Base-by-base conservation (phyloP, 2,113 vertebrate species). In the Anhinga anhinga region DNA sequence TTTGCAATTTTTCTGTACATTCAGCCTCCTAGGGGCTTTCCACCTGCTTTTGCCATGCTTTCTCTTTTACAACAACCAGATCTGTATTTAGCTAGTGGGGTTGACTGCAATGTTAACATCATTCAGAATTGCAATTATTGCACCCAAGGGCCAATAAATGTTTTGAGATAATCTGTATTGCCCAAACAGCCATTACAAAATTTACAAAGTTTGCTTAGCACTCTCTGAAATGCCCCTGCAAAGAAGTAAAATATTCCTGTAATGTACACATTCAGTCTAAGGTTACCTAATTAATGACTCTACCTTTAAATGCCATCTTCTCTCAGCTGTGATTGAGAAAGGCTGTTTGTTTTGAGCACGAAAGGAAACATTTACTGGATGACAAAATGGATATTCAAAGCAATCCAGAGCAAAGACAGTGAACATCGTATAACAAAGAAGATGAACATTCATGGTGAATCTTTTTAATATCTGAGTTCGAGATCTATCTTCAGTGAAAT, bases 341-440 rank as follows among this genome's bases (percentile, higher is more conserved):
- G 44, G 8, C 18, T 82, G 76, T 86, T 92, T 93, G 92, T 91
- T 95, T 93, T 89, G 77, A 91, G 49, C 65, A 80, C 73, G 82
- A 93, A 95, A 91, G 59, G 50, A 86, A 95, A 86, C 47, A 82
- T 86, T 90, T 91, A 67, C 81, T 72, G n/a, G 89, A 89, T 79
- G 81, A 87, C 70, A 95, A 91, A 95, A 91, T n/a, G 61, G 66
- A 62, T 84, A 95, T 69, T 90, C 83, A 85, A 72, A 91, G 65
- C 70, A 86, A 82, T 82, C 22, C 71, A 86, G 90, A 93, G 77
- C 59, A 86, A 96, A 97, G 61, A 61, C 44, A 38, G 40, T 27
- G 36, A 92, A 78, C 36, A 15, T 4, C 44, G 26, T 44, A 34
- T 61, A 79, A 92, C 34, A 76, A 91, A 90, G 59, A 91, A 17